Conservation (phyloP, 2,797 vertebrate species). For the Enteromius treurensis region DNA sequence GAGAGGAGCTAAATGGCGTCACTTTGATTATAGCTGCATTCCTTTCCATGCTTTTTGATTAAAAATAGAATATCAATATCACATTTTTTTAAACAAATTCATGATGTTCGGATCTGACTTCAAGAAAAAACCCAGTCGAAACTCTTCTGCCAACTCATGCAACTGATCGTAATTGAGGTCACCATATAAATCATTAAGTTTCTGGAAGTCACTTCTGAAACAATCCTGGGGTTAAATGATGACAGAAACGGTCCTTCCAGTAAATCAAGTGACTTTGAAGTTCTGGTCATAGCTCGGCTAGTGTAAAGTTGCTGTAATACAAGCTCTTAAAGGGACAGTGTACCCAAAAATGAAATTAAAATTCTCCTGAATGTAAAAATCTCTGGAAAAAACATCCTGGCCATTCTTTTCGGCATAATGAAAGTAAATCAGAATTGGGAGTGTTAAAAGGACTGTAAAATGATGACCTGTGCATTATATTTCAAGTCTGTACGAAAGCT, state of each 20-base stretch:
- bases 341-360: neutral
- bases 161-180: slow-evolving; percentile 56
- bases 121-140: slow-evolving; percentile 36
- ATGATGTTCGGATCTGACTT: slow-evolving; percentile 64
- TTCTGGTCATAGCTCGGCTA: slow-evolving; percentile 60
- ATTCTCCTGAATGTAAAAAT: neutral
- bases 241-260: slow-evolving; percentile 55
- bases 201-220: slow-evolving; percentile 59
- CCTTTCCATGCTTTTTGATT: slow-evolving; percentile 76
- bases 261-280: slow-evolving; percentile 68
- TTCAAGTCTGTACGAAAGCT: neutral
- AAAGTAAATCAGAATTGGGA: neutral
- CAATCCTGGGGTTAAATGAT: slow-evolving; percentile 44
- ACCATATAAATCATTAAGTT: slow-evolving; percentile 58
- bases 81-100: slow-evolving; percentile 75
- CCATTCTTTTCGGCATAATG: neutral
- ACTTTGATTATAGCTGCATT: slow-evolving; percentile 84
- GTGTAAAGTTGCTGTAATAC: slow-evolving; percentile 26
- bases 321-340: neutral
- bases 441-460: neutral
- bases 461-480: neutral
- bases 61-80: slow-evolving; percentile 72
- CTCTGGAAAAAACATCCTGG: neutral
- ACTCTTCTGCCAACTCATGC: slow-evolving; percentile 53
- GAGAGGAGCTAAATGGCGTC: slow-evolving; percentile 83